phyloP scores from a whole-genome alignment of 2,113 vertebrate species.

The Crotalus helleri region DNA sequence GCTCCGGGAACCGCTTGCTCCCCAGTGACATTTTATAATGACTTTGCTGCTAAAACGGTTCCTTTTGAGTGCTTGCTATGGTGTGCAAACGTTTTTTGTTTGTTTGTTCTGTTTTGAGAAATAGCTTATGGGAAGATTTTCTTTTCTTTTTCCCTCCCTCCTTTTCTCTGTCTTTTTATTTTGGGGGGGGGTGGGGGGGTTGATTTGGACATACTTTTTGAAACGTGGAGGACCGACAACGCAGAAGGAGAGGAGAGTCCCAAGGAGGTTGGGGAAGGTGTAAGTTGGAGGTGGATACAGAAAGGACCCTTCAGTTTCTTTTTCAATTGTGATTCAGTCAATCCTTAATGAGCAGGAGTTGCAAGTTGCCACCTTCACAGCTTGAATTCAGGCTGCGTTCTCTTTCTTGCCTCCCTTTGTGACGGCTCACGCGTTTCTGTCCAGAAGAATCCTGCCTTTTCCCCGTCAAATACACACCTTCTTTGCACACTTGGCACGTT shows the following conservation, averaged over 20 bases:
- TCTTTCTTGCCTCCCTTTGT: neutral
- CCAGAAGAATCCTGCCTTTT: too few species aligned
- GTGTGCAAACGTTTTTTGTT: conserved; percentile 63
- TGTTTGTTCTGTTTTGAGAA: conserved; percentile 57
- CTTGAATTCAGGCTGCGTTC: conserved; percentile 12
- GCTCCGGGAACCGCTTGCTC: neutral
- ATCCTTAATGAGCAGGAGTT: conserved; percentile 11
- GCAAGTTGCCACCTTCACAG: conserved; percentile 16
- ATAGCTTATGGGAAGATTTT: conserved; percentile 69
- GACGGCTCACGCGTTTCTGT: neutral
- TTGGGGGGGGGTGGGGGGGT: neutral
- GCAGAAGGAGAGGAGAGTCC: conserved; percentile 44
- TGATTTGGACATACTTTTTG: neutral
- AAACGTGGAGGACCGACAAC: conserved; percentile 61
- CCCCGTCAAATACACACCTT: neutral
- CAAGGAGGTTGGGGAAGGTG: neutral
- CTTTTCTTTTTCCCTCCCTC: conserved; percentile 28
- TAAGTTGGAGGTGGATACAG: neutral
- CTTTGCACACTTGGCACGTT: neutral
- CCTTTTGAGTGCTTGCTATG: conserved; percentile 78
- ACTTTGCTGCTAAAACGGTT: conserved; percentile 79
- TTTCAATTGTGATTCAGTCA: conserved; percentile 24
- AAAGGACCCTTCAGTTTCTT: neutral
- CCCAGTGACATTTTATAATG: conserved; percentile 56
- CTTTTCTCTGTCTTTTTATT: conserved; percentile 25